Percentiles rank a stretch among this genome's conserved stretches.
Conservation (phyloP, 2,888 invertebrate genomes). For the Eucera pruinosa region DNA sequence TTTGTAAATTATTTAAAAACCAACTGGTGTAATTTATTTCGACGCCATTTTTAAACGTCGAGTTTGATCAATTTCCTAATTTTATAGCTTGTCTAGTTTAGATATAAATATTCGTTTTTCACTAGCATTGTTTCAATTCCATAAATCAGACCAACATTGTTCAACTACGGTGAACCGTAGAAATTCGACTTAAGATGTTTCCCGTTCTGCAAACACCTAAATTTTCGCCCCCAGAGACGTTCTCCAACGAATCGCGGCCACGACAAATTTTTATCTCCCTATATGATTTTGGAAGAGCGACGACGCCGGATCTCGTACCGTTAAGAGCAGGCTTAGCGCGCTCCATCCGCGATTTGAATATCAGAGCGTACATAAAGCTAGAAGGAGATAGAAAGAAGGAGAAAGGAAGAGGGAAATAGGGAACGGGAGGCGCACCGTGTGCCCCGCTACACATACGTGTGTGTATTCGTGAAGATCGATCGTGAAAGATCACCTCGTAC, state of each 20-base stretch:
- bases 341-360: slow-evolving; percentile 68
- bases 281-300: slow-evolving; percentile 54
- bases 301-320: slow-evolving; percentile 58
- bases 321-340: slow-evolving; percentile 67
- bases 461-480: slow-evolving; percentile 73
- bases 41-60: too few relatives aligned
- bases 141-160: too few relatives aligned
- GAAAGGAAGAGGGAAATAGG: neutral
- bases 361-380: slow-evolving; percentile 46
- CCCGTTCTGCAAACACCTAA: slow-evolving; percentile 18
- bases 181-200: neutral
- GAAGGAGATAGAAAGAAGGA: neutral
- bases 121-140: too few relatives aligned
- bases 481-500: slow-evolving; percentile 79
- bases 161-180: too few relatives aligned
- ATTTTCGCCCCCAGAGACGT: neutral
- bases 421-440: slow-evolving; percentile 46
- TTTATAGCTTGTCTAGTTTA: too few relatives aligned
- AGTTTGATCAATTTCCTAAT: too few relatives aligned
- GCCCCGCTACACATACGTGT: slow-evolving; percentile 32
- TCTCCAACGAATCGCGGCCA: neutral
- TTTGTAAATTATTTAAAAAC: too few relatives aligned
- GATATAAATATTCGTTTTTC: too few relatives aligned
- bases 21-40: too few relatives aligned
- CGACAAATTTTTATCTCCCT: slow-evolving; percentile 62